Base-by-base conservation (phyloP, 2,888 invertebrate species). In the Caenorhabditis parvicauda region DNA sequence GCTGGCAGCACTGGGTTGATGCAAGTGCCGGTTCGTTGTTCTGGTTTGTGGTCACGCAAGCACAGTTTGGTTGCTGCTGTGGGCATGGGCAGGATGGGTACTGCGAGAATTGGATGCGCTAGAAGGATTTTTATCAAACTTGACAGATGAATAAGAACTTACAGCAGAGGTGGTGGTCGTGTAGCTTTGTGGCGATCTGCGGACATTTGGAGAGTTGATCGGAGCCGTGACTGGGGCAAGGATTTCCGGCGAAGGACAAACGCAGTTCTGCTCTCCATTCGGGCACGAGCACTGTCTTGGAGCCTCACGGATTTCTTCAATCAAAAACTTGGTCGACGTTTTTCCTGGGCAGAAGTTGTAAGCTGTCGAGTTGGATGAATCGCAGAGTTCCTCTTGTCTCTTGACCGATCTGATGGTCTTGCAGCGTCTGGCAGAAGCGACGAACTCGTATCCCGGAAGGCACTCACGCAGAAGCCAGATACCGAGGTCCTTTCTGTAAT, bases 401-500 rank as follows among this genome's bases (percentile, higher is more conserved):
- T 65, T 62, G 46, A 80, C 74, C 24, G 74, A 74, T 48, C 75
- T 63, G 39, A 69, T 60, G 28, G 75, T 72, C 65, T 75, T 76
- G 65, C 80, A 80, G 24, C 75, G 68, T 32, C 72, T 67, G 38
- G 70, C 66, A 1, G 75, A 74, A 17, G 79, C 74, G 25, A 79
- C 77, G 56, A 80, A 80, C 58, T 76, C 71, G 64, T 74, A 76
- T 39, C 75, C 76, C 22, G 72, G 70, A 39, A 74, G 72, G 51
- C 80, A 80, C 54, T 75, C 76, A 32, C 77, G 71, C 17, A 77
- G 64, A 24, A 73, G 64, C 80, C 80, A 80, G 47, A 80, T 70
- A 48, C 80, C 80, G 48, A 80, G 65, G 50, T 80, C 80, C 46
- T 72, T 70, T 59, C 79, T 79, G 67, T 50, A 72, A 69, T n/a